phyloP scores from a whole-genome alignment of 2,113 vertebrate genomes.

The Corythornis madagascariensis region DNA sequence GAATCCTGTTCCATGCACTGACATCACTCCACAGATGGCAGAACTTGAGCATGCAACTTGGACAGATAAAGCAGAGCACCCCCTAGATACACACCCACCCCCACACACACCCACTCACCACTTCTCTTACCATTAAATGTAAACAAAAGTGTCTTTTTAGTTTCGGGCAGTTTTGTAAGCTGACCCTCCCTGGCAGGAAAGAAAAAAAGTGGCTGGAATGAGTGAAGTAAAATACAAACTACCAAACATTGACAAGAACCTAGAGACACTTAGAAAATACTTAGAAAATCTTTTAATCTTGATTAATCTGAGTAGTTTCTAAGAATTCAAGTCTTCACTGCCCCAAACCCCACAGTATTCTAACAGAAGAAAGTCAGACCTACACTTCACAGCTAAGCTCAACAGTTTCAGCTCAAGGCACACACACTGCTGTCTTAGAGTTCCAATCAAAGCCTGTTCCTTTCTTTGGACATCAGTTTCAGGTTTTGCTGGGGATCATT shows the following conservation, averaged over 20 bases:
- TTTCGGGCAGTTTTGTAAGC: constrained; percentile 97
- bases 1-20: not conserved
- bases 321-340: not conserved
- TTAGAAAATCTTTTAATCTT: too few relatives aligned
- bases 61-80: not conserved
- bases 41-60: not conserved
- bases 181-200: constrained; percentile 90
- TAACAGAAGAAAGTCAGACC: not conserved
- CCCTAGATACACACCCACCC: not conserved
- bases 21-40: not conserved
- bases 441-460: not conserved
- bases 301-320: not conserved
- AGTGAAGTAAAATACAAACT: not conserved
- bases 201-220: constrained; percentile 17
- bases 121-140: constrained; percentile 94
- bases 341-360: not conserved
- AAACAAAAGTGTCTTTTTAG: constrained; percentile 98
- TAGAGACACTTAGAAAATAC: not conserved
- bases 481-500: not conserved
- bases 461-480: not conserved
- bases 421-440: not conserved
- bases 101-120: not conserved
- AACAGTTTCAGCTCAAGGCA: not conserved
- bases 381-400: not conserved
- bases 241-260: not conserved